Evolutionary conservation across 2,797 vertebrate genomes (phyloP).

Genomic region (Enteromius thamalakanensis): DNA sequence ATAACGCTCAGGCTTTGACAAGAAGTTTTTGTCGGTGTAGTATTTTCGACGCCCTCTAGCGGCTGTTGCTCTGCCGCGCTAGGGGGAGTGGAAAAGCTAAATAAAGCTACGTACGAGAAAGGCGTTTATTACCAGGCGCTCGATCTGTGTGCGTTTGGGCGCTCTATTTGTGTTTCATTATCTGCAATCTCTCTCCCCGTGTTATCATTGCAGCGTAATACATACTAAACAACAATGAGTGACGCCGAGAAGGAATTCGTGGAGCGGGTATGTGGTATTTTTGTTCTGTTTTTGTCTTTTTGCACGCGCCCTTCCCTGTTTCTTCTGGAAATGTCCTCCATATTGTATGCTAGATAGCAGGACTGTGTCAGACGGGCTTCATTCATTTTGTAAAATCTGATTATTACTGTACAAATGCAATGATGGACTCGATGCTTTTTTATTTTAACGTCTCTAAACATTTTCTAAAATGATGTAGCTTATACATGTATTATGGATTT

Average conservation of each 20-base stretch:
- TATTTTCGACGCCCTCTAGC: constrained; percentile 11
- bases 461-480: background rate
- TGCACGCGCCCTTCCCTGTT: constrained; percentile 13
- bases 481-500: background rate
- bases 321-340: constrained; percentile 43
- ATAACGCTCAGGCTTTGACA: background rate
- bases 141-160: background rate
- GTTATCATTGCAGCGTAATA: background rate
- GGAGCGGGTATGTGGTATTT: constrained; percentile 37
- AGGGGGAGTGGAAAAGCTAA: constrained; percentile 10
- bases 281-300: background rate
- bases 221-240: constrained; percentile 36
- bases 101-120: background rate
- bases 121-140: background rate
- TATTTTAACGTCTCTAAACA: background rate
- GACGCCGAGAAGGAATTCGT: constrained; percentile 40
- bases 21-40: background rate
- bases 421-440: background rate
- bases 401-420: background rate
- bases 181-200: background rate
- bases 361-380: background rate
- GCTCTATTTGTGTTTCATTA: background rate
- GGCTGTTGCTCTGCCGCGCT: background rate
- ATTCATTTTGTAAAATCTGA: background rate
- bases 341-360: constrained; percentile 24